Evolutionary conservation across 2,113 vertebrate species (phyloP).

Genomic region (Phocoena phocoena): DNA sequence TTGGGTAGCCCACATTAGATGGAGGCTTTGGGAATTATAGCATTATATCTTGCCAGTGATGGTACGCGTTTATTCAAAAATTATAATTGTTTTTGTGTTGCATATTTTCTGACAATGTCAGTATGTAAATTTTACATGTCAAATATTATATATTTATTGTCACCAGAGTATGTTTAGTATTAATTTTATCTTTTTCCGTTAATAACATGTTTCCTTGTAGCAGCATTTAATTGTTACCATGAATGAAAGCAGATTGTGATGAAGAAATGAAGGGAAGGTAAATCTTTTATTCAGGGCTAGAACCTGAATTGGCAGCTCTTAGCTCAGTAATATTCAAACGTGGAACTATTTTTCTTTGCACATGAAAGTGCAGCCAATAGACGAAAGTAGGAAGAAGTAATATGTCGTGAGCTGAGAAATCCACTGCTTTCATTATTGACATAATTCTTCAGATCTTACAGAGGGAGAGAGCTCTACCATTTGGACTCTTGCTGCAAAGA

Average conservation of each 20-base stretch:
- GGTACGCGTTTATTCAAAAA: conserved; percentile 45
- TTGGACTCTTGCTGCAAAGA: conserved; percentile 74
- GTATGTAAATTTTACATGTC: conserved; percentile 19
- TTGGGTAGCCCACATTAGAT: not conserved
- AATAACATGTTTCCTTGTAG: conserved; percentile 35
- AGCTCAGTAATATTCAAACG: conserved; percentile 60
- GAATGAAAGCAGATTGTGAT: conserved; percentile 40
- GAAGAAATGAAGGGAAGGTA: conserved; percentile 55
- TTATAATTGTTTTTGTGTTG: conserved; percentile 18
- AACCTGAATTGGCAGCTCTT: conserved; percentile 33
- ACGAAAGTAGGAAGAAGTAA: conserved; percentile 59
- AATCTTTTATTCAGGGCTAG: conserved; percentile 30
- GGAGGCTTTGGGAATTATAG: not conserved
- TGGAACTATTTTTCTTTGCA: conserved; percentile 61
- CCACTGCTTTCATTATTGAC: conserved; percentile 67
- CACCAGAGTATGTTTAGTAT: conserved; percentile 12
- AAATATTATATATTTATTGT: conserved; percentile 46
- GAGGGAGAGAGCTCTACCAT: conserved; percentile 74
- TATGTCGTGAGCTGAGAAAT: conserved; percentile 69
- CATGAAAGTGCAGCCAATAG: conserved; percentile 57
- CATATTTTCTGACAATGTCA: conserved; percentile 46
- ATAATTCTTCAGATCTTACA: conserved; percentile 46
- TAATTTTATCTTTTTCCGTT: conserved; percentile 21
- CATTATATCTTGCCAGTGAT: conserved; percentile 38
- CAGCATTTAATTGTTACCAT: conserved; percentile 36